Conservation (phyloP, 1,140 invertebrate species). For the Drosophila athabasca region DNA sequence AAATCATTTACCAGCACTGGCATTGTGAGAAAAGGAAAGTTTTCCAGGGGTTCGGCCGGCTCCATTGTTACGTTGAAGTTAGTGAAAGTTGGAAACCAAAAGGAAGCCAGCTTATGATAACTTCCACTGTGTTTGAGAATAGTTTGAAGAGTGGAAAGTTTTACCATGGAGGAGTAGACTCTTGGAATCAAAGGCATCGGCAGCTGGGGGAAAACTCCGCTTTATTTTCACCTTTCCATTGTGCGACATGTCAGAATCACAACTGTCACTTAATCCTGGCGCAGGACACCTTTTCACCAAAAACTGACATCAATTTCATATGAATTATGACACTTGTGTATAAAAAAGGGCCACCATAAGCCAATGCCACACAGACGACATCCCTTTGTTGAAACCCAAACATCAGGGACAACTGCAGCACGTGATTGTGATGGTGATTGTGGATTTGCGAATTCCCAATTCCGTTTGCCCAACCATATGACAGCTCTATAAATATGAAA, state of each 20-base stretch:
- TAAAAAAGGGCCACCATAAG: slow-evolving; percentile 41
- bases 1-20: slow-evolving; percentile 28
- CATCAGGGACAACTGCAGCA: slow-evolving; percentile 59
- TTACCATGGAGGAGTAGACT: no score
- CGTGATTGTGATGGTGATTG: slow-evolving; percentile 54
- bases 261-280: slow-evolving; percentile 51
- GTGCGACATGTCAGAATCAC: slow-evolving; percentile 36
- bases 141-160: slow-evolving; percentile 9
- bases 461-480: slow-evolving; percentile 35
- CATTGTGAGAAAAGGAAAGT: slow-evolving; percentile 29
- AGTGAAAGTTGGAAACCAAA: slow-evolving; percentile 18
- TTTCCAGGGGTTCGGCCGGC: neutral
- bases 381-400: slow-evolving; percentile 49
- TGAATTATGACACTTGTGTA: slow-evolving; percentile 74
- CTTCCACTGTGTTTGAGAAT: neutral
- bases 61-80: slow-evolving; percentile 25
- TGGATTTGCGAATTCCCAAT: slow-evolving; percentile 9
- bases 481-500: slow-evolving; percentile 59
- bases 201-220: no score
- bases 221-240: neutral
- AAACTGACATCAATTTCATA: slow-evolving; percentile 66
- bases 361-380: slow-evolving; percentile 48
- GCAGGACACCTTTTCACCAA: slow-evolving; percentile 45
- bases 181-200: no score
- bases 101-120: slow-evolving; percentile 3